A percentile compares a stretch with the other conserved stretches of the same genome.
Conservation (phyloP, 2,113 vertebrate genomes). For the Miniopterus natalensis region DNA sequence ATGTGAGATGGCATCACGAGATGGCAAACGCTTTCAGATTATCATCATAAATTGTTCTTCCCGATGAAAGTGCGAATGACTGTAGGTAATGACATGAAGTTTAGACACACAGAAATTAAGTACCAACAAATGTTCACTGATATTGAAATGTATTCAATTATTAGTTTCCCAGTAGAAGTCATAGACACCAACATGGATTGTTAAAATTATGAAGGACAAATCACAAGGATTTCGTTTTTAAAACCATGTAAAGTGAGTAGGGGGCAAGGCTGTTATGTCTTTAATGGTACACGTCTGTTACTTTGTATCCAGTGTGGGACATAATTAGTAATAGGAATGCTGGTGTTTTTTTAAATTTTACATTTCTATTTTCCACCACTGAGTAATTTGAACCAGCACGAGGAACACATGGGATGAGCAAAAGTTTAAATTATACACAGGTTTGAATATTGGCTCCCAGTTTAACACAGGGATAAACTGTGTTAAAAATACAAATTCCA, state of each 20-base stretch:
- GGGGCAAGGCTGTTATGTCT: not conserved
- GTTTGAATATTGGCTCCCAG: slow-evolving; percentile 67
- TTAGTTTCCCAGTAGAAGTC: not conserved
- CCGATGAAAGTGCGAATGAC: not conserved
- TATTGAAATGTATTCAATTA: not conserved
- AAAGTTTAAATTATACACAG: slow-evolving; percentile 73
- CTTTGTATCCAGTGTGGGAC: slow-evolving; percentile 51
- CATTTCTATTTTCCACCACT: slow-evolving; percentile 67
- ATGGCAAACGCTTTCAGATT: not conserved
- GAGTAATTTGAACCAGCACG: slow-evolving; percentile 72
- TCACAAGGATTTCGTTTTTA: slow-evolving; percentile 2
- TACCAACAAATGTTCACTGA: slow-evolving; percentile 10
- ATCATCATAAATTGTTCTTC: not conserved
- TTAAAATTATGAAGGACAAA: slow-evolving; percentile 32
- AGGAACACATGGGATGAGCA: slow-evolving; percentile 53
- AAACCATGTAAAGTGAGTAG: not conserved
- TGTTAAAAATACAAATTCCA: slow-evolving; percentile 76
- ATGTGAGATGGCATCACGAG: not conserved
- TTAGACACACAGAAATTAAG: not conserved
- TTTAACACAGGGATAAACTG: slow-evolving; percentile 38
- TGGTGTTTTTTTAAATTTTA: slow-evolving; percentile 14
- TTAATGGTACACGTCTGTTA: slow-evolving; percentile 11
- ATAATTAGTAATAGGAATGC: slow-evolving; percentile 64
- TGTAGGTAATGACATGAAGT: not conserved
- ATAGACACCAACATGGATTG: not conserved